Base-by-base conservation (phyloP, 1,140 invertebrate genomes). In the Phthorimaea operculella region DNA sequence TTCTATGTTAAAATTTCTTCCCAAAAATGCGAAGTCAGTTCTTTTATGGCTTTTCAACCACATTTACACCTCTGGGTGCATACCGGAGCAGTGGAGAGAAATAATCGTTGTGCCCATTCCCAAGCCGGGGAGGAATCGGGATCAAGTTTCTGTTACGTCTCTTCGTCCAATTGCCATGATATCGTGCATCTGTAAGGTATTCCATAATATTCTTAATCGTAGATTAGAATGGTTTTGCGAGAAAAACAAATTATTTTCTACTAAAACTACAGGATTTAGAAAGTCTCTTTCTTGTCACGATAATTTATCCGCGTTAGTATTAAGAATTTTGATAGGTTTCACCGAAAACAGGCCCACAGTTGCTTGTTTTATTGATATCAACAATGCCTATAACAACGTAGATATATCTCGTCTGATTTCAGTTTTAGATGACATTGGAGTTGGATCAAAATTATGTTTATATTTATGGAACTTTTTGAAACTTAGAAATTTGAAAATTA, bases 101-200 rank as follows among this genome's bases (percentile, higher is more conserved):
- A 42, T 42, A 12, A 42, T 11, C 2, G 9, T 42, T n/a, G 14
- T 42, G 11, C 39, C 39, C 39, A 42, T 42, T 14, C 39, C 39
- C 11, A 42, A 42, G 9, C 39, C 11, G 39, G 21, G 21, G n/a
- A n/a, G n/a, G n/a, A 36, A 36, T 42, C 11, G 9, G 11, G 39
- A 42, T 42, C 39, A 42, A 42, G 39, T 4, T 42, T 42, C 15
- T 3, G 33, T 44, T 7, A 14, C 15, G 7, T 48, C 45, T 17
- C 21, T 55, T 6, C 52, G 58, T 17, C 58, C 58, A 12, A 60
- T 55, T 42, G 48, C 58, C 4, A 18, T 60, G 4, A 55, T 60
- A 21, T 60, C 58, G 14, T 60, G 57, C n/a, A 4, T 59, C n/a
- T 59, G 57, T 18, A 59, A 59, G 36, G 51, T 47, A 33, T 54